Percentiles rank a stretch among this genome's conserved stretches.
phyloP scores from a whole-genome alignment of 2,888 invertebrate genomes.

The Entomobrya proxima region DNA sequence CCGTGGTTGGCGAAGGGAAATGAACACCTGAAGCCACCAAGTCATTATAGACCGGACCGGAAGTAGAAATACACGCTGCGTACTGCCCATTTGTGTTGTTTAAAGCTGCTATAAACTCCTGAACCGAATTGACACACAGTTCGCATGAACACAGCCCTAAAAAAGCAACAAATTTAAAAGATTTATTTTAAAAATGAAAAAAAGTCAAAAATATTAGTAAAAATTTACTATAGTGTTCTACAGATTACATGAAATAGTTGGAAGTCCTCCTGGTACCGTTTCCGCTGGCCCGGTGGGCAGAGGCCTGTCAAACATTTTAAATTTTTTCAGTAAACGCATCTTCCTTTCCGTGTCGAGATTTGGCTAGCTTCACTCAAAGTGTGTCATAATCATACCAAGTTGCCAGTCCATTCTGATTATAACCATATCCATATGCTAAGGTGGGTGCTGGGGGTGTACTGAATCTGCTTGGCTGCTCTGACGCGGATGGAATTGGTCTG shows the following conservation, averaged over 20 bases:
- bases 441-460: background rate
- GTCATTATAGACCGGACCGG: conserved; percentile 32
- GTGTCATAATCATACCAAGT: background rate
- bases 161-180: too few relatives aligned
- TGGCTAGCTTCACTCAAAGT: background rate
- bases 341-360: too few relatives aligned
- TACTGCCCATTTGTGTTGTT: conserved; percentile 31
- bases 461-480: background rate
- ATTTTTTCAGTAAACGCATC: background rate
- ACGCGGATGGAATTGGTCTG: conserved; percentile 1
- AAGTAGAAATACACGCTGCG: conserved; percentile 10
- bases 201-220: background rate
- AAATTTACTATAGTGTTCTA: background rate
- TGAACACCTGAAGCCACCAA: background rate
- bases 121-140: conserved; percentile 28
- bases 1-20: background rate
- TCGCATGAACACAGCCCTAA: conserved; percentile 37
- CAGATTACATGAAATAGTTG: conserved; percentile 42
- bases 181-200: too few relatives aligned
- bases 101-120: conserved; percentile 36
- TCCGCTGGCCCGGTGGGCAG: background rate
- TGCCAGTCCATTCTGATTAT: background rate
- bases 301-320: background rate
- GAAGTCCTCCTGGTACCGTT: background rate
- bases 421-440: background rate